Base-by-base conservation (phyloP, 2,113 vertebrate genomes). In the Chlamydotis undulata region DNA sequence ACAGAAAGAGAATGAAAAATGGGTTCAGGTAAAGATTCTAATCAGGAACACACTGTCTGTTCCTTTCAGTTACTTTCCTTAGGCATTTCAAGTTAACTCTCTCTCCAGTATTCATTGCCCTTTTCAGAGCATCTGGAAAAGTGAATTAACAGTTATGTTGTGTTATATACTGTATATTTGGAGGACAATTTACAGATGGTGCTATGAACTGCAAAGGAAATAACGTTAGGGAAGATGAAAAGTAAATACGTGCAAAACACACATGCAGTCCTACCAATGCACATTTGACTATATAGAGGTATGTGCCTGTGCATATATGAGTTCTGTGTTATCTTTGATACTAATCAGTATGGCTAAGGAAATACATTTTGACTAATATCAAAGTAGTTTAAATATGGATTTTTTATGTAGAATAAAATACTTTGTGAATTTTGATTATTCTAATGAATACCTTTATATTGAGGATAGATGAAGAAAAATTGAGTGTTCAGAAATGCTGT, bases 1-100 rank as follows among this genome's bases (percentile, higher is more conserved):
- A 79, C n/a, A 77, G 39, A 91, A 91, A 82, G n/a, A 70, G 74
- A 87, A 92, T 81, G 77, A 91, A 86, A 82, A 93, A 87, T 50
- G 23, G 41, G 19, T 69, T 96, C 71, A 93, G 64, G 65, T 93
- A 84, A 85, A 88, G 80, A 91, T 87, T 91, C 84, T 92, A 77
- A 94, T 94, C 73, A 77, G 79, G n/a, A 93, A 92, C 2, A 2
- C 77, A 67, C 52, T 82, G 63, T 69, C 65, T 85, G 59, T 75
- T 89, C 83, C 47, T 94, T 93, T 87, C 87, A 33, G 39, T 53
- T 75, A 47, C 24, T 71, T 61, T 86, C 25, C 52, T 89, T 55
- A 71, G 57, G n/a, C 19, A 52, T 89, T 96, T 94, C 49, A 89
- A 87, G 74, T 76, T 86, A 83, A 69, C 15, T 60, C 28, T 79